Evolutionary conservation across 2,797 vertebrate genomes (phyloP).

Genomic region (Sebastiscus tertius): DNA sequence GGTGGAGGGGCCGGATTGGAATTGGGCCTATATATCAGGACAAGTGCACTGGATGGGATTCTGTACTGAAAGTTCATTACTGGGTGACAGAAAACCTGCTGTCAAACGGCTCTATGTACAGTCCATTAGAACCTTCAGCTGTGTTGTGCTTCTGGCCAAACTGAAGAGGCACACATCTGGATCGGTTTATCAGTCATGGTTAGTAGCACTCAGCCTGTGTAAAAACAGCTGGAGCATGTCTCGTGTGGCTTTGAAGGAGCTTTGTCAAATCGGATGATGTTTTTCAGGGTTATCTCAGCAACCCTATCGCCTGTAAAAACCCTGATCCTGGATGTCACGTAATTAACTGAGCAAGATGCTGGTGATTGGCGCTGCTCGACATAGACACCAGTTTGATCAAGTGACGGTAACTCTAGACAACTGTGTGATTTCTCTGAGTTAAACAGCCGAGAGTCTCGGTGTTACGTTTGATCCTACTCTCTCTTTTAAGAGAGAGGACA

Average conservation of each 20-base stretch:
- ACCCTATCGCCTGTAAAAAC: no score
- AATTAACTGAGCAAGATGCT: no score
- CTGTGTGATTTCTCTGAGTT: no score
- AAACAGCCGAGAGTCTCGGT: no score
- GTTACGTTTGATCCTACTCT: no score
- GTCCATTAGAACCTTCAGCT: neutral
- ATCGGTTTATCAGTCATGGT: neutral
- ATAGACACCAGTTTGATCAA: no score
- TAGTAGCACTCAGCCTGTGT: neutral
- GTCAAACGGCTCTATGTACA: neutral
- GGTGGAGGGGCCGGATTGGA: no score
- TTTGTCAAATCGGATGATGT: neutral
- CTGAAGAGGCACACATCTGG: neutral
- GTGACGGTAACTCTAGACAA: no score
- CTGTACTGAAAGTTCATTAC: neutral
- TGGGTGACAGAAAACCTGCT: neutral
- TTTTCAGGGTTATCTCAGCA: neutral
- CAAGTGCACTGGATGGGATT: neutral
- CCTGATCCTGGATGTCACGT: no score
- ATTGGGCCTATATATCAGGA: neutral
- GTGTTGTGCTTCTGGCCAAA: neutral
- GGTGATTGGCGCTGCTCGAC: no score
- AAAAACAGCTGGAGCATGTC: neutral
- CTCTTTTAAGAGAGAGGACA: no score
- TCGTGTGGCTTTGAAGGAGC: neutral